A percentile compares a stretch with the other conserved stretches of the same genome.
phyloP scores from a whole-genome alignment of 2,113 vertebrate species.

The Riparia riparia region DNA sequence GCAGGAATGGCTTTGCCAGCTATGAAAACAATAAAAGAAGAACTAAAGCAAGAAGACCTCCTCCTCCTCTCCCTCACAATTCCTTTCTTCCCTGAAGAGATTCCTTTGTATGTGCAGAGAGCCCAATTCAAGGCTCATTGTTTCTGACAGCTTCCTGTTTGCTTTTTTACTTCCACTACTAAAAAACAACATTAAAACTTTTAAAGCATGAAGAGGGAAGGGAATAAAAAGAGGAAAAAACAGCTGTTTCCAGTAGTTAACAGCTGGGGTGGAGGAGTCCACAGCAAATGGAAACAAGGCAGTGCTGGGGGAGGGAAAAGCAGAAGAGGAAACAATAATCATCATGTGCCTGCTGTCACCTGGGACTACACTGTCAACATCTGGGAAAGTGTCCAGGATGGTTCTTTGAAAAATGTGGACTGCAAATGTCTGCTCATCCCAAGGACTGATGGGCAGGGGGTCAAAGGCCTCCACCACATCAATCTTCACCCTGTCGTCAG shows the following conservation, averaged over 20 bases:
- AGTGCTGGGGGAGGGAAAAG: not conserved
- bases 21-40: slow-evolving; percentile 23
- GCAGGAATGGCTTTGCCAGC: slow-evolving; percentile 33
- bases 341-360: slow-evolving; percentile 76
- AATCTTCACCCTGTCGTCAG: slow-evolving; percentile 86
- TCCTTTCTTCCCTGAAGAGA: slow-evolving; percentile 37
- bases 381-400: slow-evolving; percentile 86
- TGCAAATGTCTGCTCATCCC: slow-evolving; percentile 83
- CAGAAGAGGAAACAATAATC: slow-evolving; percentile 55
- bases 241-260: slow-evolving; percentile 77
- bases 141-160: slow-evolving; percentile 77
- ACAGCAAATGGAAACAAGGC: slow-evolving; percentile 31
- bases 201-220: not conserved
- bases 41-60: slow-evolving; percentile 36
- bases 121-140: slow-evolving; percentile 66
- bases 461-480: slow-evolving; percentile 83
- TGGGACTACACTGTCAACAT: slow-evolving; percentile 82
- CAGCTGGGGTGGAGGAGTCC: slow-evolving; percentile 55
- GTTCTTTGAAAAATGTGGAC: slow-evolving; percentile 89
- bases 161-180: slow-evolving; percentile 64
- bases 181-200: slow-evolving; percentile 36
- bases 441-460: slow-evolving; percentile 86
- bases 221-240: slow-evolving; percentile 43
- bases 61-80: slow-evolving; percentile 1
- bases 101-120: slow-evolving; percentile 36